Percentiles rank a stretch among this genome's conserved stretches.
These are phyloP conservation scores for Andrena bucephala DNA, from an alignment of 2,888 invertebrate genomes.

Conservation along the genomic window DNA sequence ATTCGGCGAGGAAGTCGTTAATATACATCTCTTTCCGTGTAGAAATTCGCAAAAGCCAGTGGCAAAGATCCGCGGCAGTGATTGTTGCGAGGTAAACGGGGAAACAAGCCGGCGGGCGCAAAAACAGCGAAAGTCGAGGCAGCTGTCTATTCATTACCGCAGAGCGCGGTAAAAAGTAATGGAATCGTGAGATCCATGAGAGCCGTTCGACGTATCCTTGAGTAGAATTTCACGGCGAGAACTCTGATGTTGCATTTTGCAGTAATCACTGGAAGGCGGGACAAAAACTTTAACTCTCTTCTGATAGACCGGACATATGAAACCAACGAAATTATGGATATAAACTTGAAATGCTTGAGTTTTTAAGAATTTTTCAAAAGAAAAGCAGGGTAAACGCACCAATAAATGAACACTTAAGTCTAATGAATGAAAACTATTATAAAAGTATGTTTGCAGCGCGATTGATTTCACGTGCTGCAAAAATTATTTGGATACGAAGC, in stretches of 20 bases:
- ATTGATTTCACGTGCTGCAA: no score
- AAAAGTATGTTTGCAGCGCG: no score
- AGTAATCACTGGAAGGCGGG: not conserved
- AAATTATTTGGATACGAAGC: no score
- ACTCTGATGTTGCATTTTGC: conserved; percentile 3
- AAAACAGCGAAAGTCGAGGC: conserved; percentile 61
- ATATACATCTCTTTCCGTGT: not conserved
- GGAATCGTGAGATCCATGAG: conserved; percentile 39
- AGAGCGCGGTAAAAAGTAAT: conserved; percentile 34
- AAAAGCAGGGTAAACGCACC: no score
- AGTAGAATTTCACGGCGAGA: conserved; percentile 23
- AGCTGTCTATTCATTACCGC: conserved; percentile 49
- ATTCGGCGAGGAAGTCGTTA: conserved; percentile 1
- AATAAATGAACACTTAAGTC: no score
- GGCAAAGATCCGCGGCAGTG: conserved; percentile 3
- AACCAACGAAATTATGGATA: not conserved
- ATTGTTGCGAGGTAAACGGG: conserved; percentile 7
- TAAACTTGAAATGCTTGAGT: not conserved
- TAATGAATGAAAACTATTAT: no score
- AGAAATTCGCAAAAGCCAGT: not conserved
- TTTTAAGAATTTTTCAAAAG: no score
- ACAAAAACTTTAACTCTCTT: not conserved
- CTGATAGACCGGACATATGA: not conserved
- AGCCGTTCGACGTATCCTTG: conserved; percentile 28
- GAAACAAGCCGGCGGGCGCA: conserved; percentile 27